Evolutionary conservation across 2,113 vertebrate species (phyloP), one percentile per base, ranked within the genome.

Genomic region (Leptobrachium ailaonicum): DNA sequence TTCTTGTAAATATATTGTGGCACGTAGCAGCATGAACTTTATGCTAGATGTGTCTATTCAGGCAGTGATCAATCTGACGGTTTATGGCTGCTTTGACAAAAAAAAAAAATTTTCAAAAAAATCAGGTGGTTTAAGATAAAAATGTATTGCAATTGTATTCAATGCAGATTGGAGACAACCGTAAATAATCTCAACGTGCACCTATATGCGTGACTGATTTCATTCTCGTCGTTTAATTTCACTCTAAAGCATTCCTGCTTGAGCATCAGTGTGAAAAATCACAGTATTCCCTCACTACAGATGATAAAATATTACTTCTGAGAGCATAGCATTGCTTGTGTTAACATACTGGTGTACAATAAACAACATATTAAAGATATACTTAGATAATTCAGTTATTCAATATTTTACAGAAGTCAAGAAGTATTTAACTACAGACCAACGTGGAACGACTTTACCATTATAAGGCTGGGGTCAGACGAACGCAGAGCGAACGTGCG

Each of bases 101-200:
- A 69, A 80, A 32, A 32, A 32, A 32, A n/a, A n/a, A n/a, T n/a
- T n/a, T n/a, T n/a, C n/a, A 32, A 32, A 80, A 74, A 80, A 80
- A 80, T 80, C 79, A 80, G 53, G 42, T n/a, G 43, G 64, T 50
- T 50, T 81, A 81, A 81, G 62, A 81, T 68, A 81, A 81, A 32
- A 81, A 81, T 75, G 79, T 68, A 81, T 63, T 81, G 79, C 74
- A 75, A 81, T 81, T 69, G 72, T 63, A 81, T 68, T 81, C 79
- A 69, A 62, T 74, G 71, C 70, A 75, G 72, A 81, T 69, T 81
- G 79, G 69, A 69, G 71, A 74, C 64, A 69, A 42, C 79, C 44
- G 79, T 74, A 75, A 81, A 81, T 75, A 81, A 81, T 54, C 72
- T 74, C 41, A 14, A 41, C 50, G 14, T 60, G 44, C 53, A 58